Conservation (phyloP, 2,888 invertebrate genomes). For the Cataglyphis rosenhaueri region DNA sequence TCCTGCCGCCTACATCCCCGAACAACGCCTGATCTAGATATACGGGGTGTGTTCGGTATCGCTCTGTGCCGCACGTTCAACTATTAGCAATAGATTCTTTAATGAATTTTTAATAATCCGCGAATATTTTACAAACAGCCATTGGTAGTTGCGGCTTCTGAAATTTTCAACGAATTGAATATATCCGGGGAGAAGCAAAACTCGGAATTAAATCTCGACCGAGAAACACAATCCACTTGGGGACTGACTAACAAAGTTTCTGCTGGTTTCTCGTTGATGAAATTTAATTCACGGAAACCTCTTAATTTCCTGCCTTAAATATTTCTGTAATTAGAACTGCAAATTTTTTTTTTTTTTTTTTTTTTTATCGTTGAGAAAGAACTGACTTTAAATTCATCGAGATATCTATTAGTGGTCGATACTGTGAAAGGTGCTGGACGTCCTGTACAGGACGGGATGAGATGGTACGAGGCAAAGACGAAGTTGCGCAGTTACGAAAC, state of each 20-base stretch:
- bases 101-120: slow-evolving; percentile 6
- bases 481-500: slow-evolving; percentile 37
- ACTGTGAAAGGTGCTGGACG: not conserved
- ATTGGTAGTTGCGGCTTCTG: not conserved
- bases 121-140: slow-evolving; percentile 7
- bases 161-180: slow-evolving; percentile 10
- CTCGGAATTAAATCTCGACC: slow-evolving; percentile 21
- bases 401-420: slow-evolving; percentile 21
- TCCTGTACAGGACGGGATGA: slow-evolving; percentile 43
- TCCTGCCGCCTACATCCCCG: slow-evolving; percentile 62
- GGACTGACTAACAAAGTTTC: slow-evolving; percentile 12
- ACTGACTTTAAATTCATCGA: not conserved
- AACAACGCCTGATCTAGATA: slow-evolving; percentile 28
- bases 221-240: not conserved
- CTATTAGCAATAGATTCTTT: slow-evolving; percentile 26
- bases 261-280: not conserved
- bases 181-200: not conserved
- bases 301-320: slow-evolving; percentile 9
- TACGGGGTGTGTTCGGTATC: slow-evolving; percentile 33
- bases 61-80: slow-evolving; percentile 3
- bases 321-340: slow-evolving; percentile 29
- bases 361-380: not conserved
- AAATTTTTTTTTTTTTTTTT: not conserved
- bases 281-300: slow-evolving; percentile 13
- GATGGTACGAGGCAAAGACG: not conserved